These are phyloP conservation scores for Minunthozetes semirufus DNA, from an alignment of 2,888 invertebrate genomes.

Conservation along the genomic window DNA sequence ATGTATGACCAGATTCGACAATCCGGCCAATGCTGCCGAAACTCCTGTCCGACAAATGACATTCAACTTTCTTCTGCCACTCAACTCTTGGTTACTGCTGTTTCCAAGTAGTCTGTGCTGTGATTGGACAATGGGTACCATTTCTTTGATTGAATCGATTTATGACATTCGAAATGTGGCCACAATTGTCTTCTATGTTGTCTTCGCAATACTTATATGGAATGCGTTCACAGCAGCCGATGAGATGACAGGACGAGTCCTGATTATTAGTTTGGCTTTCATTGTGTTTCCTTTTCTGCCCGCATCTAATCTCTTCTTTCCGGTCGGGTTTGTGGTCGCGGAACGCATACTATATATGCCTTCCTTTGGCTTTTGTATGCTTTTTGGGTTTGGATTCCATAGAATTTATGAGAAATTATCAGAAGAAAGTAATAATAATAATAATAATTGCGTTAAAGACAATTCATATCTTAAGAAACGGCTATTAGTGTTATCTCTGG, in stretches of 20 bases:
- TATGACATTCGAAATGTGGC: slow-evolving; percentile 72
- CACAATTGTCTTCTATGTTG: slow-evolving; percentile 63
- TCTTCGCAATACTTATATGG: slow-evolving; percentile 46
- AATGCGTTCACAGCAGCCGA: slow-evolving; percentile 45
- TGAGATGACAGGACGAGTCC: slow-evolving; percentile 59
- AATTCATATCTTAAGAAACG: slow-evolving; percentile 47
- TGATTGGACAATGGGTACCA: slow-evolving; percentile 98
- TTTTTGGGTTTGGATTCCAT: slow-evolving; percentile 79
- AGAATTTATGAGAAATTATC: slow-evolving; percentile 20
- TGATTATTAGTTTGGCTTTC: slow-evolving; percentile 74
- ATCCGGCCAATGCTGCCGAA: slow-evolving; percentile 83
- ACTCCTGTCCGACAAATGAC: slow-evolving; percentile 80
- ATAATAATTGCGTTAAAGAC: slow-evolving; percentile 5
- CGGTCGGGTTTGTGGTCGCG: slow-evolving; percentile 94
- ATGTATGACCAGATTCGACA: slow-evolving; percentile 67
- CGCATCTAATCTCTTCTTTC: slow-evolving; percentile 93
- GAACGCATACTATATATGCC: slow-evolving; percentile 93
- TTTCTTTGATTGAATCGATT: slow-evolving; percentile 73
- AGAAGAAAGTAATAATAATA: slow-evolving; percentile 11
- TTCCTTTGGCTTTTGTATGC: slow-evolving; percentile 92
- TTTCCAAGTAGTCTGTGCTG: slow-evolving; percentile 86
- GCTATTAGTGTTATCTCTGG: slow-evolving; percentile 55
- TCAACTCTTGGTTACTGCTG: slow-evolving; percentile 82
- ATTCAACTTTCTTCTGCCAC: slow-evolving; percentile 81
- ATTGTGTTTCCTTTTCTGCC: slow-evolving; percentile 86